Percentiles rank a stretch among this genome's conserved stretches.
phyloP scores from a whole-genome alignment of 2,797 vertebrate species.

The Tragopan temminckii region DNA sequence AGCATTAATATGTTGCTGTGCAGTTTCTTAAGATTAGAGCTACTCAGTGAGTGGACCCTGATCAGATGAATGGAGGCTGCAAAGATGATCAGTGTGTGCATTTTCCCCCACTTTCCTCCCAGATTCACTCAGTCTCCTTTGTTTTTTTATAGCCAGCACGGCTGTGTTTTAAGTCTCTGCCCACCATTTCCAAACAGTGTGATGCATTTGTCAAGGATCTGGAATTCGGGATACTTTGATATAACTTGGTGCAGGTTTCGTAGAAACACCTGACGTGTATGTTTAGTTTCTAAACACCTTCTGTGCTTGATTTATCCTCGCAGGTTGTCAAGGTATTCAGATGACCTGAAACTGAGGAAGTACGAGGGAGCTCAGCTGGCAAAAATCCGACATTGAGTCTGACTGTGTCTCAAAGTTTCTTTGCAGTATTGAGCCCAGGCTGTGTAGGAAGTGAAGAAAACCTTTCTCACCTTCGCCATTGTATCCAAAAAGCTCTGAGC shows the following conservation, averaged over 20 bases:
- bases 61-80: constrained; percentile 6
- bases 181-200: constrained; percentile 28
- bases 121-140: constrained; percentile 8
- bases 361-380: constrained; percentile 72
- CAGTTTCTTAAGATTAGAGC: constrained; percentile 37
- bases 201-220: constrained; percentile 41
- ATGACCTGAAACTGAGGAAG: constrained; percentile 73
- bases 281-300: constrained; percentile 70
- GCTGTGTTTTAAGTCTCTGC: constrained; percentile 34
- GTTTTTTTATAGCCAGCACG: neutral
- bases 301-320: constrained; percentile 76
- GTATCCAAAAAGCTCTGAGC: constrained; percentile 48
- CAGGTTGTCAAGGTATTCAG: constrained; percentile 73
- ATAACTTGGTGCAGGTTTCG: constrained; percentile 48
- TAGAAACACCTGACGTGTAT: constrained; percentile 63
- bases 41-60: constrained; percentile 10
- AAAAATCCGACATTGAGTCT: constrained; percentile 73
- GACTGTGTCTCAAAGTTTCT: constrained; percentile 60
- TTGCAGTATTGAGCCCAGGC: constrained; percentile 58
- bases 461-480: constrained; percentile 51
- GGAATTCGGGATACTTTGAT: constrained; percentile 50
- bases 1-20: neutral
- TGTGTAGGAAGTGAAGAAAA: constrained; percentile 65
- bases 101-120: neutral
- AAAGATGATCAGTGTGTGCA: neutral